Evolutionary conservation across 92 coral and sea anemone genomes (phyloP), one percentile per base, ranked within the genome.

Genomic region (Epizoanthus stellaris): DNA sequence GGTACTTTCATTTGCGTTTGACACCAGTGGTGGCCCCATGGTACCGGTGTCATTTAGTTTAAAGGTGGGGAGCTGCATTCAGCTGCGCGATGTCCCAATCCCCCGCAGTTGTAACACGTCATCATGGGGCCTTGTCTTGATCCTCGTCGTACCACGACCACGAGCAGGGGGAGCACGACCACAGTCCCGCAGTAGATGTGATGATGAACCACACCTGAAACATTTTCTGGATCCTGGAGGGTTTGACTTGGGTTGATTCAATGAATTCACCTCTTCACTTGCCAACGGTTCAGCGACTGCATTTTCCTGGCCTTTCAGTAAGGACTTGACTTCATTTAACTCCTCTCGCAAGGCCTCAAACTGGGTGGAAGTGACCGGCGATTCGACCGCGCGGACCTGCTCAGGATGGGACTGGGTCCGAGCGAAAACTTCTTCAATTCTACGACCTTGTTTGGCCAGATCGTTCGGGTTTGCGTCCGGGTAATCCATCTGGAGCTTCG

Each of bases 1-100:
- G 63, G 74, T 30, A 80, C 85, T 80, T 80, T 64, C 43, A 17
- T 15, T 80, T 65, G 85, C 62, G 40, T 80, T 64, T 80, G 75
- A 64, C 85, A 80, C 74, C 85, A 80, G 85, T 80, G 85, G 60
- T 42, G 85, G 80, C 80, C 85, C 85, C 72, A 1, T 13, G 30
- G 85, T 65, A 65, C 75, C 20, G 85, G 85, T 45, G 85, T 69
- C 62, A 40, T 80, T 45, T 69, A 80, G 85, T 80, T 80, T 80
- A 80, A 80, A 65, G 75, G 59, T 54, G 40, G 74, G 14, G 19
- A 73, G 25, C 58, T n/a, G 43, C 71, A 76, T 61, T 67, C 71
- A 67, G 71, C 63, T 52, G 59, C 80, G 3, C 53, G 38, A 53
- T 82, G 87, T 69, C 87, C 80, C 60, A 82, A 7, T 5, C 69